Conservation (phyloP, 2,888 invertebrate species). For the Pegoplata infirma region DNA sequence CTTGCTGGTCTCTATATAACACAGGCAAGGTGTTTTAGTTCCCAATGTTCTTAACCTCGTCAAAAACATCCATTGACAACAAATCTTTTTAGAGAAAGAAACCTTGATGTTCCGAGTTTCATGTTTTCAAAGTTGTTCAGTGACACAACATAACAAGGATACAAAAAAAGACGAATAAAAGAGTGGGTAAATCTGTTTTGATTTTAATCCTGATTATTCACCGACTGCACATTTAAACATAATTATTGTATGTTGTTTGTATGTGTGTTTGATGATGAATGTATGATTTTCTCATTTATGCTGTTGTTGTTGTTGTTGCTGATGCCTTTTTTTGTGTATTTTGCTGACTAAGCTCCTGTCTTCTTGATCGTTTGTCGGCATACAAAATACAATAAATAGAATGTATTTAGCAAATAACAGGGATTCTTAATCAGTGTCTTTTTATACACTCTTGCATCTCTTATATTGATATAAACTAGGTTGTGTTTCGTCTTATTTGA, state of each 20-base stretch:
- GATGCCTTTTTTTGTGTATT: constrained; percentile 5
- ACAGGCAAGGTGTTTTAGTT: constrained; percentile 47
- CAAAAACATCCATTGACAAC: constrained; percentile 15
- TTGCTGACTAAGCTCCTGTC: constrained; percentile 46
- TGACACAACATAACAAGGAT: no score
- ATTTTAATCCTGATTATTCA: constrained; percentile 68
- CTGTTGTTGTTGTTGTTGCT: not conserved
- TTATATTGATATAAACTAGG: no score
- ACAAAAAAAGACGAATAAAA: not conserved
- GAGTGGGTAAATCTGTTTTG: constrained; percentile 56
- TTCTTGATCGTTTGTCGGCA: constrained; percentile 55
- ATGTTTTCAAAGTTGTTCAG: no score
- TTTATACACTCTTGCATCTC: no score
- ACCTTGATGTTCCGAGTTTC: no score
- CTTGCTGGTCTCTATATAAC: constrained; percentile 15
- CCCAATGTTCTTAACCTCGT: constrained; percentile 45
- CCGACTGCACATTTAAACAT: constrained; percentile 63
- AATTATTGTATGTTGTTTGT: constrained; percentile 8
- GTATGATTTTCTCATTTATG: not conserved
- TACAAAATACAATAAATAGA: constrained; percentile 32
- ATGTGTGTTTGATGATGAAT: not conserved
- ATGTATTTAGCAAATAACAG: not conserved
- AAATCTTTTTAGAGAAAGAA: no score
- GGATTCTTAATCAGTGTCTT: not conserved
- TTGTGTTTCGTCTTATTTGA: no score